Evolutionary conservation across 1,140 invertebrate genomes (phyloP).

Genomic region (Pseudomyrmex dendroicus): DNA sequence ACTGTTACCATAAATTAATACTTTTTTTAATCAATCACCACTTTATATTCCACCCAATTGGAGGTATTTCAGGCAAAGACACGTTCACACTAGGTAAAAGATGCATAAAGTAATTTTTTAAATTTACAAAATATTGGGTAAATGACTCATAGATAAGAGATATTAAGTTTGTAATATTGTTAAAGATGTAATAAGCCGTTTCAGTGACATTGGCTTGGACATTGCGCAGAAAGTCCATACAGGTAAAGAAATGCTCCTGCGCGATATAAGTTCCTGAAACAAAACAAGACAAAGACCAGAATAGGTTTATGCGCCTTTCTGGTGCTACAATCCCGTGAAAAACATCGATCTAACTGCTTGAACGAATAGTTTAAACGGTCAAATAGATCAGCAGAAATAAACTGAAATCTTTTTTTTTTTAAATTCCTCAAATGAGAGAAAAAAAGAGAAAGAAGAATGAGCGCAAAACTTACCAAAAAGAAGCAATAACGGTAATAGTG

Average conservation of each 20-base stretch:
- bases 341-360: slow-evolving; percentile 45
- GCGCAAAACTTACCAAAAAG: slow-evolving; percentile 77
- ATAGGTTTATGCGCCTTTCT: slow-evolving; percentile 73
- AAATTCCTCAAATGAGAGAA: slow-evolving; percentile 8
- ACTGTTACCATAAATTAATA: slow-evolving; percentile 33
- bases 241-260: slow-evolving; percentile 80
- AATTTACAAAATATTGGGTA: slow-evolving; percentile 77
- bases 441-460: background rate
- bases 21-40: slow-evolving; percentile 67
- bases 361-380: slow-evolving; percentile 21
- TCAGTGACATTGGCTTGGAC: slow-evolving; percentile 79
- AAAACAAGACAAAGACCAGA: slow-evolving; percentile 80
- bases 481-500: slow-evolving; percentile 76
- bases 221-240: slow-evolving; percentile 81
- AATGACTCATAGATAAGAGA: slow-evolving; percentile 77
- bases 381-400: slow-evolving; percentile 49
- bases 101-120: slow-evolving; percentile 76
- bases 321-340: slow-evolving; percentile 50
- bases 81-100: slow-evolving; percentile 75
- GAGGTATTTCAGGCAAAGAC: slow-evolving; percentile 75
- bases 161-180: slow-evolving; percentile 74
- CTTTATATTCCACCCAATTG: slow-evolving; percentile 77
- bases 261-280: slow-evolving; percentile 84
- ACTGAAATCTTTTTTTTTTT: slow-evolving; percentile 19
- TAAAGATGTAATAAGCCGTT: slow-evolving; percentile 80